A percentile compares a stretch with the other conserved stretches of the same genome.
Conservation (phyloP, 2,113 vertebrate genomes). For the Gasterosteus aculeatus region DNA sequence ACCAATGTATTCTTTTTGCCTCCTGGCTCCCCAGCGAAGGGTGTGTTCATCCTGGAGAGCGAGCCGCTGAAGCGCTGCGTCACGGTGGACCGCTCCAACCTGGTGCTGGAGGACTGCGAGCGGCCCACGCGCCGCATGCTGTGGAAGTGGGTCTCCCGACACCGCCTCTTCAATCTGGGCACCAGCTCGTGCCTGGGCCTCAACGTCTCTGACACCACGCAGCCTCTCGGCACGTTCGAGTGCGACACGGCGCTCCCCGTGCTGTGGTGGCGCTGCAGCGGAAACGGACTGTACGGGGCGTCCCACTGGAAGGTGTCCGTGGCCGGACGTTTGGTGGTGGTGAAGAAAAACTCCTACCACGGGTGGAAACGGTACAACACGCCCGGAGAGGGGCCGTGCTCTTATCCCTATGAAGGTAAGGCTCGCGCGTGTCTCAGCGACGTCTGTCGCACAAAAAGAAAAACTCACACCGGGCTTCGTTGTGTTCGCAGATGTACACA, state of each 20-base stretch:
- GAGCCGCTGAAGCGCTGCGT: slow-evolving; percentile 83
- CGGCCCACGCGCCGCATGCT: slow-evolving; percentile 83
- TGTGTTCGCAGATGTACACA: slow-evolving; percentile 85
- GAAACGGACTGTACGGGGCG: slow-evolving; percentile 79
- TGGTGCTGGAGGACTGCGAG: slow-evolving; percentile 85
- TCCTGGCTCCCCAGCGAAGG: slow-evolving; percentile 80
- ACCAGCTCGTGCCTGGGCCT: slow-evolving; percentile 87
- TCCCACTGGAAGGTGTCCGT: slow-evolving; percentile 82
- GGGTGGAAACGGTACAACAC: slow-evolving; percentile 87
- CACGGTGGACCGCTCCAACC: slow-evolving; percentile 70
- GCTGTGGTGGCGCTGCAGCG: slow-evolving; percentile 87
- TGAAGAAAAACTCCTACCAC: slow-evolving; percentile 73
- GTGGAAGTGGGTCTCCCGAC: slow-evolving; percentile 95
- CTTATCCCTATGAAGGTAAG: slow-evolving; percentile 88
- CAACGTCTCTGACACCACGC: slow-evolving; percentile 77
- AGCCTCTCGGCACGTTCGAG: slow-evolving; percentile 83
- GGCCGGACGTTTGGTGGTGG: slow-evolving; percentile 79
- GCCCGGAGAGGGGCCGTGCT: slow-evolving; percentile 84
- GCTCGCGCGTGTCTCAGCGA: too few relatives aligned
- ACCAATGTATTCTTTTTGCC: not conserved
- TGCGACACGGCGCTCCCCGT: slow-evolving; percentile 81
- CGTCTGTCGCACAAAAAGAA: not conserved
- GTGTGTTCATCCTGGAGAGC: slow-evolving; percentile 89
- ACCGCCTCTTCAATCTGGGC: slow-evolving; percentile 88
- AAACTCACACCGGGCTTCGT: slow-evolving; percentile 4